Base-by-base conservation (phyloP, 1,140 invertebrate genomes). In the Heliconius eleuchia region DNA sequence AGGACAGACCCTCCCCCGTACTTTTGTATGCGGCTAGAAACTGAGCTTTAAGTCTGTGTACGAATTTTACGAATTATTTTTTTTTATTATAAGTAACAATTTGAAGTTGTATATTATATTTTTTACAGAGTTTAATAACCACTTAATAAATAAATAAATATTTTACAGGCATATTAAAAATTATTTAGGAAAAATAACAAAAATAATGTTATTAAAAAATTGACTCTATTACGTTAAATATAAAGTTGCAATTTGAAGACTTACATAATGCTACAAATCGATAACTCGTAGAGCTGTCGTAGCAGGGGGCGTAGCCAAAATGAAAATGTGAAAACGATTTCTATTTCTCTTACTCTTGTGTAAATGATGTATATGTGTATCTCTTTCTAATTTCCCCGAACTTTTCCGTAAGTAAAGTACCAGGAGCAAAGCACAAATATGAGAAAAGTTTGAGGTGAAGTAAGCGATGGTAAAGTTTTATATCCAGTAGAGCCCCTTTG, bases 261-360 rank as follows among this genome's bases (percentile, higher is more conserved):
- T 19, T 4, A 19, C 7, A 37, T 13, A 8, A 1, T 42, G 73
- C 84, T 84, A 80, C 80, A 73, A 86, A 87, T 88, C 87, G 77
- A 88, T 88, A 85, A 27, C 16, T 66, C 81, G 86, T 86, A 86
- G 82, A 82, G 73, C 80, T 76, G 57, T 30, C 85, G 88, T 88
- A 89, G 85, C 84, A 57, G 76, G 81, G 77, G 82, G 83, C 82
- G 85, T 84, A 83, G 81, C 74, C 74, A 46, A 16, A 75, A 52
- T 75, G 75, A 72, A 76, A 74, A 75, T 52, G 34, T 74, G 55
- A 78, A 79, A 82, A 76, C 77, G 78, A 74, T 74, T 52, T 34
- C 77, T 73, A 55, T 76, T 52, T 75, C 57, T 39, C 23, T 70
- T 4, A 30, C 27, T 46, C 42, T n/a, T 42, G 3, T 18, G 6